A percentile compares a stretch with the other conserved stretches of the same genome.
Evolutionary conservation across 30 jellyfish, hydroid and myxozoan species (phyloP).

Genomic region (Hydractinia symbiolongicarpus): DNA sequence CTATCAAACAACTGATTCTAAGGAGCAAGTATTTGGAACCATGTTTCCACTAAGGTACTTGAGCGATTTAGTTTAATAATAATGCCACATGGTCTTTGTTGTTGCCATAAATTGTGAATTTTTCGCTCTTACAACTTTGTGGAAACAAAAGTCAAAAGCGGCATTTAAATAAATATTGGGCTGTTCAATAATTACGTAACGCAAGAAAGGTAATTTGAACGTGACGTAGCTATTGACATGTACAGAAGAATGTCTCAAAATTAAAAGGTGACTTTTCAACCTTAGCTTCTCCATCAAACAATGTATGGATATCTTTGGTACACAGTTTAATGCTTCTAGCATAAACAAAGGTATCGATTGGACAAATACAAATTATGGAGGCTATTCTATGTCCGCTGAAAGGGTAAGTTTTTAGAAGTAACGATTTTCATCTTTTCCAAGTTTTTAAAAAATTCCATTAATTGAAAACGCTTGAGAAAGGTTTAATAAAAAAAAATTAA

Average conservation of each 20-base stretch:
- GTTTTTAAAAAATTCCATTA: not conserved
- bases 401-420: constrained; percentile 32
- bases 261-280: not conserved
- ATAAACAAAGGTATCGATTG: constrained; percentile 57
- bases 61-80: not conserved
- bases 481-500: no score
- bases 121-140: not conserved
- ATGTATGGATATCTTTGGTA: constrained; percentile 93
- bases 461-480: no score
- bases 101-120: no score
- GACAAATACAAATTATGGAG: constrained; percentile 86
- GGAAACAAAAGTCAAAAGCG: not conserved
- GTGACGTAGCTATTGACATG: not conserved
- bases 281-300: constrained; percentile 78
- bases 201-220: not conserved
- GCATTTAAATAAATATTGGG: not conserved
- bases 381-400: constrained; percentile 41
- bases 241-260: not conserved
- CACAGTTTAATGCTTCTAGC: constrained; percentile 52
- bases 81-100: not conserved
- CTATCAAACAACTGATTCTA: constrained; percentile 87
- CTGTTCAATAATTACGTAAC: not conserved
- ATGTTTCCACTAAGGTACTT: constrained; percentile 71
- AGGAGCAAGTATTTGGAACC: constrained; percentile 76
- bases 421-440: not conserved